Evolutionary conservation across 2,888 invertebrate species (phyloP).

Genomic region (Leptinotarsa juncta): DNA sequence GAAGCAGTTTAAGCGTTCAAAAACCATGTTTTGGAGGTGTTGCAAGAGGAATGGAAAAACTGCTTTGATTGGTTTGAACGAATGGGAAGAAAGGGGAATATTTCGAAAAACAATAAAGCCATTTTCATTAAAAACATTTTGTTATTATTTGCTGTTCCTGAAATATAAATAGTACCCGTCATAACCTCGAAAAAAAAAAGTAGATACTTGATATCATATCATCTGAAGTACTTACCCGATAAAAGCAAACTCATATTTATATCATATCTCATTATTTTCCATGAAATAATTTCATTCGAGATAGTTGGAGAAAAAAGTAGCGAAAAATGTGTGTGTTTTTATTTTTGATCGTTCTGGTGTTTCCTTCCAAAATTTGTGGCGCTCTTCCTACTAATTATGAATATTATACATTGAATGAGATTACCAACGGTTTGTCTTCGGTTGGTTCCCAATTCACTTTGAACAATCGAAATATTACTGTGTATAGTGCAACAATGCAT

Average conservation of each 20-base stretch:
- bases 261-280: background rate
- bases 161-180: no score
- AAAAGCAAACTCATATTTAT: background rate
- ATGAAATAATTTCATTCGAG: background rate
- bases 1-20: no score
- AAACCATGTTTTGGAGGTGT: no score
- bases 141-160: no score
- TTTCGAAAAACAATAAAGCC: no score
- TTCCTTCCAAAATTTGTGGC: background rate
- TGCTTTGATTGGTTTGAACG: no score
- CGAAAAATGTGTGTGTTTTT: background rate
- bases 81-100: no score
- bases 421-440: conserved; percentile 52
- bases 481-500: conserved; percentile 74
- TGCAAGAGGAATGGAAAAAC: no score
- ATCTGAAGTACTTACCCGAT: background rate
- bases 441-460: conserved; percentile 59
- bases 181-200: no score
- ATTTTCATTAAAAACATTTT: no score
- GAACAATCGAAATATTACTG: conserved; percentile 62
- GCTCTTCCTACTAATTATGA: conserved; percentile 61
- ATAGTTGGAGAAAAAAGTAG: background rate
- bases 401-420: conserved; percentile 62
- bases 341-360: background rate
- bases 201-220: no score